These are phyloP conservation scores for Aethes cnicana DNA, from an alignment of 2,888 invertebrate species.

Conservation along the genomic window DNA sequence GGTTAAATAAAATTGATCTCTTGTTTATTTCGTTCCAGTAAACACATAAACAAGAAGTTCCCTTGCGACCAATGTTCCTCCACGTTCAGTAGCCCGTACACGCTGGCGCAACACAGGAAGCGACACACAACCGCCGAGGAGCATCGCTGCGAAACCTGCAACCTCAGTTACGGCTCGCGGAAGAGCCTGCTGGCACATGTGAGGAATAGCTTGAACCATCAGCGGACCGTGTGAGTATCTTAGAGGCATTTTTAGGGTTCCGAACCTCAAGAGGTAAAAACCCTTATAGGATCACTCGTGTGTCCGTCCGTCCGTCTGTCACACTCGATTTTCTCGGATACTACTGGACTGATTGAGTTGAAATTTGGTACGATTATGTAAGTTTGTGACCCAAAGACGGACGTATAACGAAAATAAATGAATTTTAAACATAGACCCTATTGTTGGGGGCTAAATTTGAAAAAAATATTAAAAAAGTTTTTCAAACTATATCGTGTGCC, in stretches of 20 bases:
- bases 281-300: not conserved
- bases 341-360: no score
- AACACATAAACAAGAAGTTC: constrained; percentile 63
- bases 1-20: no score
- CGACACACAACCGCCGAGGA: constrained; percentile 37
- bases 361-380: no score
- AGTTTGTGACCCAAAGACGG: no score
- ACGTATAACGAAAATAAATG: no score
- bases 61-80: constrained; percentile 52
- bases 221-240: constrained; percentile 52
- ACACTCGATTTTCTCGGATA: no score
- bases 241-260: not conserved
- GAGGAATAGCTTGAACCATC: constrained; percentile 51
- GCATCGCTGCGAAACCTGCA: constrained; percentile 47
- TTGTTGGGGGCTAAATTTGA: no score
- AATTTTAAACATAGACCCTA: no score
- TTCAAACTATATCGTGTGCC: no score
- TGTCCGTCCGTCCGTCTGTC: no score
- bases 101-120: constrained; percentile 53
- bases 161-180: constrained; percentile 41
- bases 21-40: constrained; percentile 49
- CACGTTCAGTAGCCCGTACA: constrained; percentile 62
- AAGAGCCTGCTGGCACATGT: constrained; percentile 57
- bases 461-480: no score
- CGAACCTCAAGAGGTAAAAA: no score